phyloP scores from a whole-genome alignment of 1,140 invertebrate species.

The Medauroidea extradentata region DNA sequence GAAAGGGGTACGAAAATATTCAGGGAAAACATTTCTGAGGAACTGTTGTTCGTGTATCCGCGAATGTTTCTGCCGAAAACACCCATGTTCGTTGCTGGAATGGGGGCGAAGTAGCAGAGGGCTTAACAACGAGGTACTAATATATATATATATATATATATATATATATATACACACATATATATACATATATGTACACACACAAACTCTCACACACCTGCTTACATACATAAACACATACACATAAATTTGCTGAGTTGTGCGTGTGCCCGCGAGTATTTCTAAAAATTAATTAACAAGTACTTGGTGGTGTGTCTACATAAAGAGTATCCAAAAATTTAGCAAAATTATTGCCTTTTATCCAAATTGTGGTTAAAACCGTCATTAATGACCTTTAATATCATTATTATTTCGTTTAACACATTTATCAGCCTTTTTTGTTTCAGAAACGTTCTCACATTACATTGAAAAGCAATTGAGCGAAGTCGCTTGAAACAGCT shows the following conservation, averaged over 20 bases:
- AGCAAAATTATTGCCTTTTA: too few species aligned
- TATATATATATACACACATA: conserved; percentile 17
- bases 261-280: too few species aligned
- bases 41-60: background rate
- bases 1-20: background rate
- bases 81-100: background rate
- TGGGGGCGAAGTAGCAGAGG: conserved; percentile 12
- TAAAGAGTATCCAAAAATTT: too few species aligned
- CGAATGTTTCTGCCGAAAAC: background rate
- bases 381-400: too few species aligned
- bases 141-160: conserved; percentile 16
- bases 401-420: too few species aligned
- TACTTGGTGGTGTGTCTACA: too few species aligned
- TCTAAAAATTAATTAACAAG: too few species aligned
- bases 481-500: too few species aligned
- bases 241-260: background rate
- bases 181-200: conserved; percentile 16
- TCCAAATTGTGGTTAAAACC: too few species aligned
- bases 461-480: too few species aligned
- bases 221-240: conserved; percentile 1
- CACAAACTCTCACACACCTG: background rate
- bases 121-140: conserved; percentile 2
- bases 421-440: too few species aligned
- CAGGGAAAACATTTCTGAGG: background rate
- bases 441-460: too few species aligned